phyloP scores from a whole-genome alignment of 1,140 invertebrate genomes.

The Brachionus manjavacas region DNA sequence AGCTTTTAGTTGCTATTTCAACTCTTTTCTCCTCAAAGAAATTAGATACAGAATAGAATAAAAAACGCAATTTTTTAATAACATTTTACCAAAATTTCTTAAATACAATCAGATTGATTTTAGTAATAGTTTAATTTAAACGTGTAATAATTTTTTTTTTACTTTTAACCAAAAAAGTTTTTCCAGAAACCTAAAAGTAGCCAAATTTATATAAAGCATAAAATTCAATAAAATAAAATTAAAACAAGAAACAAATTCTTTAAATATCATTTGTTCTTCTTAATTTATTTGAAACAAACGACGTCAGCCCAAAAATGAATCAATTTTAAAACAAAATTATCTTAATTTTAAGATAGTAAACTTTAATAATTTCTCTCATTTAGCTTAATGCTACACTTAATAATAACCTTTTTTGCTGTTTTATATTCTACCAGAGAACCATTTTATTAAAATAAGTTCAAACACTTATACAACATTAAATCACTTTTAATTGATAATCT shows the following conservation, averaged over 20 bases:
- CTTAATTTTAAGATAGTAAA: constrained; percentile 8
- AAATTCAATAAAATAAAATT: not conserved
- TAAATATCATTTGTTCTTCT: not conserved
- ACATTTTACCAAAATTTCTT: not conserved
- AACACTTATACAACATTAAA: constrained; percentile 22
- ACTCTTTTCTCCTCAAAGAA: not conserved
- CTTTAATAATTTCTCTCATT: not conserved
- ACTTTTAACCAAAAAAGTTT: not conserved
- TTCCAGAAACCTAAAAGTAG: not conserved
- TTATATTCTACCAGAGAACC: not conserved
- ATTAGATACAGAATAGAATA: not conserved
- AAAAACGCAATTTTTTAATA: not conserved
- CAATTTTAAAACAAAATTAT: not conserved
- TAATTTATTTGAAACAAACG: not conserved
- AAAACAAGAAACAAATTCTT: not conserved
- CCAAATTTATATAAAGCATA: not conserved
- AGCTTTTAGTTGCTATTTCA: not conserved
- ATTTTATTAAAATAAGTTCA: constrained; percentile 26
- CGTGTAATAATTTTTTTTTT: not conserved
- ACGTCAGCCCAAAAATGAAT: not conserved
- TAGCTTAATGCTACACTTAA: constrained; percentile 27
- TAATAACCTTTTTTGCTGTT: constrained; percentile 4
- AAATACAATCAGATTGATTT: not conserved
- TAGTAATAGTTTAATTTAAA: not conserved
- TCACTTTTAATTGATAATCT: not conserved